phyloP scores from a whole-genome alignment of 1,140 invertebrate species.

The Copidosoma floridanum region DNA sequence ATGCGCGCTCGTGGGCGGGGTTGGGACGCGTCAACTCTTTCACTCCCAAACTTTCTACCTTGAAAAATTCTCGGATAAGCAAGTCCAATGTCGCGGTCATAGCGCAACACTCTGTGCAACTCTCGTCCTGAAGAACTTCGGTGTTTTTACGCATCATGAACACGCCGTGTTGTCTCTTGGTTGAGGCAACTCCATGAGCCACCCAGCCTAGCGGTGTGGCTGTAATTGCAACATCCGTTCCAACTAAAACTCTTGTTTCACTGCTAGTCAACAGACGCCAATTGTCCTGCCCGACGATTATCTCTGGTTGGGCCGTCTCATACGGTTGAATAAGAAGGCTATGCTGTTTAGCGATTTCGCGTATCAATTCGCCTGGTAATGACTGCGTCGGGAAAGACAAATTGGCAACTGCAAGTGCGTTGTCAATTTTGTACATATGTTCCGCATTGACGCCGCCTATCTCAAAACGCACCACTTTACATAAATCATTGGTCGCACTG shows the following conservation, averaged over 20 bases:
- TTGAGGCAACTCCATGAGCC: background rate
- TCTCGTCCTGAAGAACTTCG: no score
- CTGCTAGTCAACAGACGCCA: constrained; percentile 1
- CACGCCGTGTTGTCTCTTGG: background rate
- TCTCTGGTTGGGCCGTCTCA: background rate
- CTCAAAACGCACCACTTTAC: background rate
- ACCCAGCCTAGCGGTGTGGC: background rate
- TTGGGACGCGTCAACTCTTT: no score
- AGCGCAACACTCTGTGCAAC: background rate
- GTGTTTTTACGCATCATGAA: no score
- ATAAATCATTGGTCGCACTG: no score
- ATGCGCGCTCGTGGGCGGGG: no score
- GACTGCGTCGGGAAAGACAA: background rate
- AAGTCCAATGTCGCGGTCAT: no score
- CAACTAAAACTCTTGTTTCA: background rate
- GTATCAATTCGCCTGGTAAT: background rate
- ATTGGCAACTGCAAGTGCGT: background rate
- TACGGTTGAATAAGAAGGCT: background rate
- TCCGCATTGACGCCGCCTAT: background rate
- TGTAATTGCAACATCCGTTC: background rate
- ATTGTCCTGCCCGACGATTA: constrained; percentile 19
- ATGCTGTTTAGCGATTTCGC: background rate
- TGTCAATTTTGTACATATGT: background rate
- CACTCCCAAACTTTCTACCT: no score
- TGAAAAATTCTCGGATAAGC: no score